A percentile compares a stretch with the other conserved stretches of the same genome.
These are phyloP conservation scores for Hippasteria phrygiana DNA, from an alignment of 53 echinoderm and acorn worm species.

Conservation along the genomic window DNA sequence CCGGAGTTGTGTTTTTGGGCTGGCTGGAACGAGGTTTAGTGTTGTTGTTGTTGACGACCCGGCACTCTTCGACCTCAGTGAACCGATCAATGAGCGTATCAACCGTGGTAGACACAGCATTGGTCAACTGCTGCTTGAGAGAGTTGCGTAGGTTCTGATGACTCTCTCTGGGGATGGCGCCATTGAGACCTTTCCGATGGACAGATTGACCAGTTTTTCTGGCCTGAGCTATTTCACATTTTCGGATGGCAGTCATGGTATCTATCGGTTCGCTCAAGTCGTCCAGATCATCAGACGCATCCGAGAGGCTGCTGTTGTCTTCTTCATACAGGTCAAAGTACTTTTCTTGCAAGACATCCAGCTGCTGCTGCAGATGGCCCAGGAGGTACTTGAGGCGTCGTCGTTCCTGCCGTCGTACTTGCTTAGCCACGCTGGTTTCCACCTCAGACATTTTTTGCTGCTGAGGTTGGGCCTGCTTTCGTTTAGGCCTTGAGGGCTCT, in stretches of 20 bases:
- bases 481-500: constrained; percentile 72
- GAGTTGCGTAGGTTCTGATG: constrained; percentile 65
- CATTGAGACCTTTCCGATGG: constrained; percentile 41
- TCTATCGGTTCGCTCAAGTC: constrained; percentile 91
- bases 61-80: constrained; percentile 56
- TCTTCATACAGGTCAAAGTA: constrained; percentile 93
- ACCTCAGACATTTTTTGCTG: constrained; percentile 70
- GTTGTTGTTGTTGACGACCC: constrained; percentile 36
- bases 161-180: constrained; percentile 60
- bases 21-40: constrained; percentile 46
- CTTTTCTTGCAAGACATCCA: constrained; percentile 89
- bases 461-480: constrained; percentile 92
- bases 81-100: constrained; percentile 75
- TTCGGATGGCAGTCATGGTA: constrained; percentile 77
- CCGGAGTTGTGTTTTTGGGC: constrained; percentile 24
- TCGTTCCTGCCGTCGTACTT: constrained; percentile 71
- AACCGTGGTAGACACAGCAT: constrained; percentile 70
- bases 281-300: constrained; percentile 88
- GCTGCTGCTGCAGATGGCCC: constrained; percentile 88
- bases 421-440: constrained; percentile 53
- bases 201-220: constrained; percentile 32
- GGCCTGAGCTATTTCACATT: constrained; percentile 72
- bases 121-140: constrained; percentile 74
- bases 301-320: constrained; percentile 82
- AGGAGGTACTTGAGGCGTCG: constrained; percentile 82